These are phyloP conservation scores for Aricia artaxerxes DNA, from an alignment of 2,888 invertebrate species.

Conservation along the genomic window DNA sequence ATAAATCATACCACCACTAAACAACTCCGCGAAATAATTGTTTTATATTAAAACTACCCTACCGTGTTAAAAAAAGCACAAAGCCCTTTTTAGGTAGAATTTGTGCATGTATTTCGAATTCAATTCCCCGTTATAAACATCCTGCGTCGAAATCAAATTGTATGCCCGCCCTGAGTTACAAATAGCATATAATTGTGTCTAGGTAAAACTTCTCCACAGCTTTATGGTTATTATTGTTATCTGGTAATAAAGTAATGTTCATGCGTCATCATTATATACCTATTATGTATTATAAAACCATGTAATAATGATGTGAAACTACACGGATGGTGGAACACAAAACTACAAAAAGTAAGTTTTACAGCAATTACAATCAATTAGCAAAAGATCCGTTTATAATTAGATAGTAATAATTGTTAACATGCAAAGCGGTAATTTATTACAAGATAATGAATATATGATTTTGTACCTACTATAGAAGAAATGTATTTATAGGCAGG, in stretches of 20 bases:
- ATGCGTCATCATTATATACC: neutral
- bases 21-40: conserved; percentile 6
- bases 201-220: neutral
- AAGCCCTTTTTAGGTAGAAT: neutral
- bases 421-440: neutral
- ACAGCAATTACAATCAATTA: conserved; percentile 5
- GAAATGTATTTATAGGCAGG: neutral
- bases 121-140: no score
- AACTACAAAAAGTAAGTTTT: conserved; percentile 1
- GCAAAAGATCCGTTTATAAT: conserved; percentile 9
- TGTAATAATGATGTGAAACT: conserved; percentile 4
- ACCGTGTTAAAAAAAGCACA: neutral
- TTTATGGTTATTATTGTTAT: neutral
- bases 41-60: neutral
- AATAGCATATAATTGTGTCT: no score
- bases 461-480: neutral
- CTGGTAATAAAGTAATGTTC: neutral
- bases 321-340: neutral
- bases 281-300: neutral
- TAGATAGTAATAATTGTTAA: neutral
- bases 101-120: no score
- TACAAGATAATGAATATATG: neutral
- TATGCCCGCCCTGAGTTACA: no score
- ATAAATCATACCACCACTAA: conserved; percentile 29
- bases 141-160: no score